A percentile compares a stretch with the other conserved stretches of the same genome.
These are phyloP conservation scores for Eristalis pertinax DNA, from an alignment of 2,888 invertebrate genomes.

Conservation along the genomic window DNA sequence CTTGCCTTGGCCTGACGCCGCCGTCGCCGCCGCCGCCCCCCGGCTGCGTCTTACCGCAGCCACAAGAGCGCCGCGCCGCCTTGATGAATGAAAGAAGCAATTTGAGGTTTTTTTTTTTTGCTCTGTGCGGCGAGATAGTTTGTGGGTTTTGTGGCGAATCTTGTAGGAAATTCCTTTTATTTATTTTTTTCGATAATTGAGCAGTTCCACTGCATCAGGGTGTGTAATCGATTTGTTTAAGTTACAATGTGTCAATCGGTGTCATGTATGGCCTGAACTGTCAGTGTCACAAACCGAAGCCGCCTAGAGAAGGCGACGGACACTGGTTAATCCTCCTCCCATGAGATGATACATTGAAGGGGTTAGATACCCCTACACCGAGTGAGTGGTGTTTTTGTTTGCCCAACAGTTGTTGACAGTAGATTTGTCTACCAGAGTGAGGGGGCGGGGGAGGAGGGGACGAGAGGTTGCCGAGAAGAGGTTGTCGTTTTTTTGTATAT, in stretches of 20 bases:
- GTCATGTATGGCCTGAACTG: neutral
- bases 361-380: neutral
- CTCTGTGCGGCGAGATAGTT: slow-evolving; percentile 46
- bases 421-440: slow-evolving; percentile 18
- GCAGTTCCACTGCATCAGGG: slow-evolving; percentile 26
- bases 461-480: neutral
- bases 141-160: slow-evolving; percentile 33
- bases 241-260: neutral
- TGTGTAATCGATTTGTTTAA: neutral
- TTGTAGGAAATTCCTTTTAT: slow-evolving; percentile 1
- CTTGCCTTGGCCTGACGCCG: slow-evolving; percentile 11
- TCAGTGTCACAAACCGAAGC: neutral
- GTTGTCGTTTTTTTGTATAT: slow-evolving; percentile 35
- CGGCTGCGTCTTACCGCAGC: slow-evolving; percentile 2
- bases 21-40: neutral
- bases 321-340: slow-evolving; percentile 30
- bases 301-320: neutral
- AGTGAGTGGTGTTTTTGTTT: slow-evolving; percentile 39
- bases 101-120: slow-evolving; percentile 32
- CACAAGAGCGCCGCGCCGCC: neutral
- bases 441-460: too few species aligned
- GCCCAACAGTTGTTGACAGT: slow-evolving; percentile 52
- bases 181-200: slow-evolving; percentile 45
- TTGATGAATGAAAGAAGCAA: slow-evolving; percentile 55
- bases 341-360: slow-evolving; percentile 18